Percentiles rank a stretch among this genome's conserved stretches.
These are phyloP conservation scores for Drosophila rellima DNA, from an alignment of 2,888 invertebrate genomes.

Conservation along the genomic window DNA sequence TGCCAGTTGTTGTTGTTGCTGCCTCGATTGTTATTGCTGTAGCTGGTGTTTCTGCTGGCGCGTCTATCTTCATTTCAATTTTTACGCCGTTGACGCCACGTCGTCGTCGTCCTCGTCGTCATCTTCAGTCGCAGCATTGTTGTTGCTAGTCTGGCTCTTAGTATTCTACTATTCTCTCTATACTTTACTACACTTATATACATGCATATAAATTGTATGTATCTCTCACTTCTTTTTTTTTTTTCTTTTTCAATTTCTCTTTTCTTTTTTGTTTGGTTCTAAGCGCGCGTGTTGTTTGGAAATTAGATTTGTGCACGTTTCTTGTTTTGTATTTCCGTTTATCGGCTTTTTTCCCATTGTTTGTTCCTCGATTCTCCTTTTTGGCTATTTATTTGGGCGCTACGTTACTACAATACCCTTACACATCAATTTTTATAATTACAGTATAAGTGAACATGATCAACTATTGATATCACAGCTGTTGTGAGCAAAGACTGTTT, in stretches of 20 bases:
- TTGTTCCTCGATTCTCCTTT: conserved; percentile 22
- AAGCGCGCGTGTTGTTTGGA: conserved; percentile 77
- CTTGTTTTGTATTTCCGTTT: conserved; percentile 76
- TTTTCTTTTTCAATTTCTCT: conserved; percentile 15
- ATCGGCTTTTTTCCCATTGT: conserved; percentile 61
- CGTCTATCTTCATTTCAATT: conserved; percentile 75
- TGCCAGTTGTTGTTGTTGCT: conserved; percentile 17
- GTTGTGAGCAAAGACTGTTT: not conserved
- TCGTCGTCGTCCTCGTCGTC: conserved; percentile 40
- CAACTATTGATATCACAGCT: not conserved
- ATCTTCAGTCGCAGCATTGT: conserved; percentile 33
- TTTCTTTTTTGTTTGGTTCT: conserved; percentile 30
- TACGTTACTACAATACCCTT: conserved; percentile 10
- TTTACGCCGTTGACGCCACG: conserved; percentile 61
- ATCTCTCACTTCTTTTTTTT: conserved; percentile 1
- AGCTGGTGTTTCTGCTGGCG: conserved; percentile 31
- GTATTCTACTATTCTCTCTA: conserved; percentile 25
- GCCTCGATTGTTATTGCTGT: conserved; percentile 10
- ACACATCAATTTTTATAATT: not conserved
- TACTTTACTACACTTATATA: not conserved
- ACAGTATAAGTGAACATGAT: not conserved
- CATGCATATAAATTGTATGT: conserved; percentile 1
- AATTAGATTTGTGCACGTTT: conserved; percentile 80
- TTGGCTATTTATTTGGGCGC: conserved; percentile 26
- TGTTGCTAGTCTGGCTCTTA: conserved; percentile 24